Conservation (phyloP, 2,113 vertebrate genomes). For the Equus przewalskii region DNA sequence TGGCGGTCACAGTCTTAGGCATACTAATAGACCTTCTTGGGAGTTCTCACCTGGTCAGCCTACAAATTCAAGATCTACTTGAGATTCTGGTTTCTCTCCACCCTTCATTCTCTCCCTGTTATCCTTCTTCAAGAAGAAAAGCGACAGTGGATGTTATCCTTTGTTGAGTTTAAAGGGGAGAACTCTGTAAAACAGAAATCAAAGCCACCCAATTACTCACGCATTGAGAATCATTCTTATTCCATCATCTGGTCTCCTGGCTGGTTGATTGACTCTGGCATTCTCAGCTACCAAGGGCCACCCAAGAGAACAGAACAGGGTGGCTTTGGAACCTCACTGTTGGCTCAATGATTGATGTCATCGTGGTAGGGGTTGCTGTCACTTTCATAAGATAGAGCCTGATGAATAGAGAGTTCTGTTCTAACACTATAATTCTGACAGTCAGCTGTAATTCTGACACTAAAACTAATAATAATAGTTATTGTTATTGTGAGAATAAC, state of each 20-base stretch:
- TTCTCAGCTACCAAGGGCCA: neutral
- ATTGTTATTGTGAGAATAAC: neutral
- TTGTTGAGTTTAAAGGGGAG: neutral
- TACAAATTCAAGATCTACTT: neutral
- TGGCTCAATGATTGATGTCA: neutral
- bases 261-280: neutral
- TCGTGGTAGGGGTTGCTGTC: neutral
- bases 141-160: neutral
- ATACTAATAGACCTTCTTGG: neutral
- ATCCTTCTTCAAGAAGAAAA: neutral
- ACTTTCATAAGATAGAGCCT: neutral
- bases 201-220: neutral
- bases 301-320: neutral
- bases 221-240: neutral
- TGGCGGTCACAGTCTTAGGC: neutral
- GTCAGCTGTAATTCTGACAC: slow-evolving; percentile 5
- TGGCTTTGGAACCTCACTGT: neutral
- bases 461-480: neutral
- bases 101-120: neutral
- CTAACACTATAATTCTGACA: neutral
- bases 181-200: neutral
- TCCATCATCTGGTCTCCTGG: neutral
- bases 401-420: neutral
- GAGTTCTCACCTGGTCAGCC: too few species aligned
- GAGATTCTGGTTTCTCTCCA: neutral